phyloP scores from a whole-genome alignment of 2,113 vertebrate species.

The Chelonoidis abingdonii region DNA sequence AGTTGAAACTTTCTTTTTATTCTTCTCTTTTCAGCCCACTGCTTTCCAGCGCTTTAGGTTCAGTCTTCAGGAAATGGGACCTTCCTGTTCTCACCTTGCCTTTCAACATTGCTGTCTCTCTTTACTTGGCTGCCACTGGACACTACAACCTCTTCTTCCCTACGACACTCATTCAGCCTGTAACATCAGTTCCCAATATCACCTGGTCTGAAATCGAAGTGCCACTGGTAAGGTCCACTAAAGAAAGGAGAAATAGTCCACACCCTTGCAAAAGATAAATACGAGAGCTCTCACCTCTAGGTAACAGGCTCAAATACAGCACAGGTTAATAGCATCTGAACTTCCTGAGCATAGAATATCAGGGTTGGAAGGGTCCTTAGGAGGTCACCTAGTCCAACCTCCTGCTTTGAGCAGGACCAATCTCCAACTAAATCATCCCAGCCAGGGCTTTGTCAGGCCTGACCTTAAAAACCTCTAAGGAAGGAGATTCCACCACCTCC shows the following conservation, averaged over 20 bases:
- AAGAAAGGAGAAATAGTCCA: neutral
- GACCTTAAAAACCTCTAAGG: no score
- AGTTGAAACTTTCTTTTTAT: neutral
- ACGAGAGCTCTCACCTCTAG: fast-evolving
- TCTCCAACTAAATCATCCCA: no score
- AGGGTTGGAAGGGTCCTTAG: no score
- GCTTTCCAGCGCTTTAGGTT: conserved; percentile 88
- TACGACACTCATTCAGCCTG: conserved; percentile 81
- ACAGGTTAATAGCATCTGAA: neutral
- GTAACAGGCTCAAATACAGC: neutral
- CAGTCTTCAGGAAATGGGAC: conserved; percentile 92
- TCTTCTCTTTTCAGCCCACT: conserved; percentile 83
- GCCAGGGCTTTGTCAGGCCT: no score
- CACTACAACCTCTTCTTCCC: conserved; percentile 90
- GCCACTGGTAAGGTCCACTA: conserved; percentile 79
- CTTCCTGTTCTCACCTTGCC: conserved; percentile 94
- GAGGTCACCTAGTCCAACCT: no score
- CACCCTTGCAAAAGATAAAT: neutral
- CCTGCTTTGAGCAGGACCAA: no score
- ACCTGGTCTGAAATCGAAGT: conserved; percentile 87
- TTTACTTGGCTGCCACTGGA: conserved; percentile 92
- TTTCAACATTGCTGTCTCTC: conserved; percentile 92
- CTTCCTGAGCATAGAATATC: neutral
- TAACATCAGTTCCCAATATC: conserved; percentile 82
- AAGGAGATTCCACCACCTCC: no score